Evolutionary conservation across 2,113 vertebrate species (phyloP).

Genomic region (Crotalus helleri): DNA sequence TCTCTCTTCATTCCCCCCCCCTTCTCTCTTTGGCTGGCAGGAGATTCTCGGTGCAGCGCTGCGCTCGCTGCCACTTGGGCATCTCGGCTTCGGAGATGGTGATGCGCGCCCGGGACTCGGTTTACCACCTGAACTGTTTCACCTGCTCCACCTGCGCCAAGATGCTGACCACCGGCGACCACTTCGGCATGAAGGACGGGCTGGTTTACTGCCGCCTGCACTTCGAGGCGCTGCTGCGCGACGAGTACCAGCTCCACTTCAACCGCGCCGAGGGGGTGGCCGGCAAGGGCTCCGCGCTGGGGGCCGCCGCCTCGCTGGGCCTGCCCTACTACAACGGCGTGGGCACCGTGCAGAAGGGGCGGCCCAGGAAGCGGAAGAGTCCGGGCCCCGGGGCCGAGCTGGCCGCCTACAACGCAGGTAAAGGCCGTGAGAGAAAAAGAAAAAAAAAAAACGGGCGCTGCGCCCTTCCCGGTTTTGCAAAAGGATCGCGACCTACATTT

Average conservation of each 20-base stretch:
- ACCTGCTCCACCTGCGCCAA: slow-evolving; percentile 98
- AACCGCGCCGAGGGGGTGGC: slow-evolving; percentile 89
- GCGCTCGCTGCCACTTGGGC: slow-evolving; percentile 95
- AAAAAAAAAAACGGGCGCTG: neutral
- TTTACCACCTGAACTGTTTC: slow-evolving; percentile 99
- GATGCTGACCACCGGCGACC: slow-evolving; percentile 97
- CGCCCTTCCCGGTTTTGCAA: neutral
- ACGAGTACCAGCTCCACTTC: slow-evolving; percentile 89
- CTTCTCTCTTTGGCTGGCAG: slow-evolving; percentile 68
- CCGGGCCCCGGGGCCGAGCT: slow-evolving; percentile 91
- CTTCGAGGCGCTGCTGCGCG: too few relatives aligned
- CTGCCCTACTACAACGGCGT: slow-evolving; percentile 98
- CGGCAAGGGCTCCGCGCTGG: slow-evolving; percentile 83
- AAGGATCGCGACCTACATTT: neutral
- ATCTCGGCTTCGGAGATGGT: slow-evolving; percentile 99
- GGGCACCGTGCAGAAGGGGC: slow-evolving; percentile 95
- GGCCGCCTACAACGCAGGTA: slow-evolving; percentile 97
- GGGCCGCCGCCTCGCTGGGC: slow-evolving; percentile 83
- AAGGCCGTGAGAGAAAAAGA: slow-evolving; percentile 32
- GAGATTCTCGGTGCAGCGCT: slow-evolving; percentile 98
- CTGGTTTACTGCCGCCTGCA: slow-evolving; percentile 98
- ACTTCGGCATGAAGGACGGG: slow-evolving; percentile 99
- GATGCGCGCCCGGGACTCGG: slow-evolving; percentile 96
- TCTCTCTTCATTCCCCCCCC: neutral
- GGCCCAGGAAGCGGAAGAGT: slow-evolving; percentile 95